Conservation (phyloP, 2,888 invertebrate genomes). For the Dorcus hopei region DNA sequence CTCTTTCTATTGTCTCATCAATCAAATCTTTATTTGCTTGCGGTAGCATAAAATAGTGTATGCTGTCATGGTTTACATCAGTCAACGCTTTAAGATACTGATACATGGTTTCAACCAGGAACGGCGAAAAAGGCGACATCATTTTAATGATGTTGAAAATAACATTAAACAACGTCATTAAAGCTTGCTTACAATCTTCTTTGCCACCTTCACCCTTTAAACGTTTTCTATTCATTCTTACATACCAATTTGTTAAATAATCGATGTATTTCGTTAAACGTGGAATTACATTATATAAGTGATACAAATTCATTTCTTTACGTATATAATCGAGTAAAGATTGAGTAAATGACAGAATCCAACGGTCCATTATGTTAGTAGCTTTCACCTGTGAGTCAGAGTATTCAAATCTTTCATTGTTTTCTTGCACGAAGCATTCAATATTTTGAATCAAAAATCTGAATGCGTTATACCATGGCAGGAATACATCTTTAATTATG, state of each 20-base stretch:
- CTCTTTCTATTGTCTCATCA: constrained; percentile 80
- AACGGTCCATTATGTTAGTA: constrained; percentile 89
- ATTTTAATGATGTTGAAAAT: constrained; percentile 84
- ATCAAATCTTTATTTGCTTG: constrained; percentile 69
- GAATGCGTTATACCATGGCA: constrained; percentile 95
- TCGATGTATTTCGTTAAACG: constrained; percentile 93
- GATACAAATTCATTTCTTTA: constrained; percentile 91
- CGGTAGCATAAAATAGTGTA: constrained; percentile 92
- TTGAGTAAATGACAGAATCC: constrained; percentile 97
- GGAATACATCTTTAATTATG: constrained; percentile 93
- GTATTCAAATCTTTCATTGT: constrained; percentile 42
- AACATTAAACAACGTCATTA: constrained; percentile 86
- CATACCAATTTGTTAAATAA: constrained; percentile 93
- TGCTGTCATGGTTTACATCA: constrained; percentile 63
- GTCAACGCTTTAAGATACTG: constrained; percentile 75
- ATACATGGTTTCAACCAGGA: constrained; percentile 92
- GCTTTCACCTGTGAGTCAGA: constrained; percentile 39
- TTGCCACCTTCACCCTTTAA: constrained; percentile 87
- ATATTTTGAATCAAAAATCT: constrained; percentile 94
- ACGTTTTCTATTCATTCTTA: constrained; percentile 91
- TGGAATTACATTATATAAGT: constrained; percentile 93
- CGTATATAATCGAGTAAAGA: constrained; percentile 84
- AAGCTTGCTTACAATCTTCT: constrained; percentile 77
- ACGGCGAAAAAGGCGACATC: constrained; percentile 98
- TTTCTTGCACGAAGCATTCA: constrained; percentile 70